Conservation (phyloP, 2,888 invertebrate genomes). For the Harpalus rufipes region DNA sequence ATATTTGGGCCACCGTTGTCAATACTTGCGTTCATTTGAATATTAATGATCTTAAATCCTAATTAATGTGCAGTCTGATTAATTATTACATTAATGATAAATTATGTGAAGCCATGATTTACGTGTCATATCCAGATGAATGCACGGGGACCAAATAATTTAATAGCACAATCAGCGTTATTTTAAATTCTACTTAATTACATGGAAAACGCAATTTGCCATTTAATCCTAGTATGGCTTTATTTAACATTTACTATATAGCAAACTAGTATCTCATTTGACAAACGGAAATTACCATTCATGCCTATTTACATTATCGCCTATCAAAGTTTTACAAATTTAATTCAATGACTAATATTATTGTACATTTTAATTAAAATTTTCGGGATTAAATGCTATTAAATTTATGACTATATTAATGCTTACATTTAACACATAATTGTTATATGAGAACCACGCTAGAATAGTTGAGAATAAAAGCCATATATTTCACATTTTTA, state of each 20-base stretch:
- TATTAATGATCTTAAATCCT: constrained; percentile 66
- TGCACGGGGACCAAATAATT: constrained; percentile 53
- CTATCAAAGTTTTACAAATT: constrained; percentile 28
- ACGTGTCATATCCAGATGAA: constrained; percentile 56
- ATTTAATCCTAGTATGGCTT: constrained; percentile 49
- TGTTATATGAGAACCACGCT: no score
- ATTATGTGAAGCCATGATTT: constrained; percentile 59
- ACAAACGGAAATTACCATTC: constrained; percentile 35
- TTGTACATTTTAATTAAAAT: constrained; percentile 16
- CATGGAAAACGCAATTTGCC: constrained; percentile 52
- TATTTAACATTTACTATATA: constrained; percentile 28
- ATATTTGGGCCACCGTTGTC: constrained; percentile 54
- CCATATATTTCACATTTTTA: no score
- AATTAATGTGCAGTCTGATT: constrained; percentile 64
- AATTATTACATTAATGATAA: constrained; percentile 66
- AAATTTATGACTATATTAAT: not conserved
- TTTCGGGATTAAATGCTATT: not conserved
- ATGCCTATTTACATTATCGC: constrained; percentile 23
- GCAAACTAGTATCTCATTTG: constrained; percentile 21
- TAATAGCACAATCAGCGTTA: constrained; percentile 55
- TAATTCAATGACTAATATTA: not conserved
- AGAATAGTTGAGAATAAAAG: no score
- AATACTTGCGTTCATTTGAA: constrained; percentile 59
- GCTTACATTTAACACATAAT: not conserved
- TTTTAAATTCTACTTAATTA: constrained; percentile 58